phyloP scores from a whole-genome alignment of 1,140 invertebrate species.

The Heliconius hermathena region DNA sequence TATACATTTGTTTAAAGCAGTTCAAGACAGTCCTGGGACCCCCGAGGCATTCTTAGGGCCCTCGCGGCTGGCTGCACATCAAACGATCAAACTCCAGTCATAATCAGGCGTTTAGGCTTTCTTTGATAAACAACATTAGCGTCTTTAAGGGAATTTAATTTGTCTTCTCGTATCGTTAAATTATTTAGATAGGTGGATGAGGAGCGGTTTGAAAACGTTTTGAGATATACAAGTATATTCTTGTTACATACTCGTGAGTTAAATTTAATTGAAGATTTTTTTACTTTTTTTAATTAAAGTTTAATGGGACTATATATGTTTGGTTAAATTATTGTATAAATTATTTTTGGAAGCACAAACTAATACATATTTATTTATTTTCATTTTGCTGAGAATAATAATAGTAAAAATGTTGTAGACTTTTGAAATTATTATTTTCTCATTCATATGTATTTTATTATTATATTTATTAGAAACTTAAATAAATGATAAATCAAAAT shows the following conservation, averaged over 20 bases:
- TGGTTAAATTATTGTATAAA: too few species aligned
- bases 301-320: background rate
- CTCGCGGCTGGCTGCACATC: conserved; percentile 29
- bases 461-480: too few species aligned
- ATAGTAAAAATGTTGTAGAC: too few species aligned
- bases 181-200: conserved; percentile 22
- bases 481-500: background rate
- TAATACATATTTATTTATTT: too few species aligned
- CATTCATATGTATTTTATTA: too few species aligned
- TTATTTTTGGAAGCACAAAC: too few species aligned
- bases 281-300: background rate
- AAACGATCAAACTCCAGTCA: conserved; percentile 31
- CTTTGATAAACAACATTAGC: conserved; percentile 32
- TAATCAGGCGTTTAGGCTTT: conserved; percentile 33
- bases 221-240: too few species aligned
- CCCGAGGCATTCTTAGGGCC: conserved; percentile 31
- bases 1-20: conserved; percentile 27
- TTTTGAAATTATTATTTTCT: too few species aligned
- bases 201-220: conserved; percentile 7
- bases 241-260: background rate
- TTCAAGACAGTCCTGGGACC: conserved; percentile 29
- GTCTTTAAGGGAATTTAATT: conserved; percentile 34
- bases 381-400: too few species aligned
- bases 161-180: conserved; percentile 23
- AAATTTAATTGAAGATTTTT: background rate